Base-by-base conservation (phyloP, 2,113 vertebrate species). In the Pygoscelis antarcticus region DNA sequence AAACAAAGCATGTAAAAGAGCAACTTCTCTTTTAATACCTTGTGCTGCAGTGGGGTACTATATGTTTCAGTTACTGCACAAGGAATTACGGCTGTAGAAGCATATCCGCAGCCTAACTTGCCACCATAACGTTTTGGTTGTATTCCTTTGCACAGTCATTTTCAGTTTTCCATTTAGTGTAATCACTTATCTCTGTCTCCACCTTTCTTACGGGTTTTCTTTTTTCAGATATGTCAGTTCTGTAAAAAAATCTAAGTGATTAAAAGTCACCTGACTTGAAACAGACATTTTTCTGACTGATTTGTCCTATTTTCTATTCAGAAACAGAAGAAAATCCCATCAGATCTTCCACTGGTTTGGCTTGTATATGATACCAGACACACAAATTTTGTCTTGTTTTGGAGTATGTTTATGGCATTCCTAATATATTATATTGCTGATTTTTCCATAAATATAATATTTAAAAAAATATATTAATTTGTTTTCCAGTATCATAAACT, bases 241-340 rank as follows among this genome's bases (percentile, higher is more conserved):
- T 30, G 5, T n/a, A 30, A 80, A 80, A 64, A 66, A 4, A 0
- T 0, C 6, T 21, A 30, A n/a, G 3, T 38, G 3, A 62, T 36
- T 81, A 34, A 54, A 80, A 54, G 10, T 81, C 23, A 6, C 12
- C 3, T 57, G 38, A 30, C 7, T 62, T 61, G 12, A 68, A 90
- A 36, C 9, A 71, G 22, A 6, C 0, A 14, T 68, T 82, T 74
- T 83, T 1, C 30, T 77, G 18, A 32, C 11, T 21, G 8, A 1
- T 52, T 74, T 61, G 9, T 11, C 5, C 3, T 68, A 1, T 49
- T 80, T 65, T 42, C 18, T 70, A 3, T 44, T 80, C 2, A 14
- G 38, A 87, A 92, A 23, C 3, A 65, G 18, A 36, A 66, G 49
- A 74, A 72, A 62, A 4, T 81, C 16, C 7, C 12, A 26, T 58